These are phyloP conservation scores for Polyergus mexicanus DNA, from an alignment of 1,140 invertebrate genomes.

Conservation along the genomic window DNA sequence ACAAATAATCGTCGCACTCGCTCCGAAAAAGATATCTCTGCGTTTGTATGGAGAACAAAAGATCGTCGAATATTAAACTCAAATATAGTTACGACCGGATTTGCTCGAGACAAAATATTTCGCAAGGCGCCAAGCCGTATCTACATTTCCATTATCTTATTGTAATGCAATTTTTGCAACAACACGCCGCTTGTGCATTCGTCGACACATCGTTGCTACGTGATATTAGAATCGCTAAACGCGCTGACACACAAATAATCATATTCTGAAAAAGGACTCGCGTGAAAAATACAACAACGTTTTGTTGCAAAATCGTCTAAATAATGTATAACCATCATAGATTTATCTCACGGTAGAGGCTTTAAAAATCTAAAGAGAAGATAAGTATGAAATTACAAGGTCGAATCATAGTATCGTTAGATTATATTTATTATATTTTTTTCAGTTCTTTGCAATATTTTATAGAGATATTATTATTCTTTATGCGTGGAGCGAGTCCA, in stretches of 20 bases:
- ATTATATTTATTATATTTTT: constrained; percentile 14
- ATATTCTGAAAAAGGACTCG: neutral
- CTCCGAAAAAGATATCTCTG: neutral
- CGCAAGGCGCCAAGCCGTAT: constrained; percentile 37
- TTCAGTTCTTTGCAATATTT: constrained; percentile 11
- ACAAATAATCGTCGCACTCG: constrained; percentile 13
- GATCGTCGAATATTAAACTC: neutral
- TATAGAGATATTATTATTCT: constrained; percentile 23
- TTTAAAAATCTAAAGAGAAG: neutral
- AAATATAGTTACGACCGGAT: neutral
- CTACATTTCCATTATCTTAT: constrained; percentile 45
- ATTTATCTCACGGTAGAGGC: neutral
- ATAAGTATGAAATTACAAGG: constrained; percentile 11
- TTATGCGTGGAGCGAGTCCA: neutral
- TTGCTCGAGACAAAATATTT: constrained; percentile 13
- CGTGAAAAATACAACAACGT: constrained; percentile 14
- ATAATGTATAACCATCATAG: neutral
- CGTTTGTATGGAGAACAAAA: constrained; percentile 10
- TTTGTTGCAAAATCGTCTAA: neutral
- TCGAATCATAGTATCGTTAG: constrained; percentile 5
- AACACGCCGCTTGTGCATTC: constrained; percentile 11
- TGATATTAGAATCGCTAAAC: constrained; percentile 46
- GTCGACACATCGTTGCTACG: neutral
- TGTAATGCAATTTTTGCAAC: constrained; percentile 23
- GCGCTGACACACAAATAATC: constrained; percentile 12